Base-by-base conservation (phyloP, 1,140 invertebrate genomes). In the Pseudomyrmex gracilis region DNA sequence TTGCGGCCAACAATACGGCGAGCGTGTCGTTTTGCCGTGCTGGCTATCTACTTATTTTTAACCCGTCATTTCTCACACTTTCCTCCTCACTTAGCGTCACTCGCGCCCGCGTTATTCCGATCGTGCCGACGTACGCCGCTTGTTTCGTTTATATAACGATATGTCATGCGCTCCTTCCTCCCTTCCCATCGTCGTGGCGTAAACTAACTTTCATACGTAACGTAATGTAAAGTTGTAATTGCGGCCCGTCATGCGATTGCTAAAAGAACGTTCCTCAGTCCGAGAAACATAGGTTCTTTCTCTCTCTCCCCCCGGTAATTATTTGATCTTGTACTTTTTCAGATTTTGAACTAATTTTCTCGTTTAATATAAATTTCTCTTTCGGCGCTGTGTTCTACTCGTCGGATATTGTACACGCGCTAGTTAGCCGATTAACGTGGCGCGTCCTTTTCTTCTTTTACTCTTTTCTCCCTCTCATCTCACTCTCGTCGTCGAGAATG, bases 1-100 rank as follows among this genome's bases (percentile, higher is more conserved):
- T 61, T 76, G 83, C 74, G 74, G 63, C 73, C 51, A 84, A 84
- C 83, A 78, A 80, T 80, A 84, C 74, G 47, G 64, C 47, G 64
- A 51, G 66, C 66, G 63, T 73, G 74, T 74, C 60, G 70, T 80
- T 82, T 71, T 53, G 34, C 53, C 63, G 49, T 43, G 53, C n/a
- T 34, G 58, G 20, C 51, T 53, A 47, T 64, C 53, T 66, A 63
- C 76, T 80, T 80, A 80, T 80, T 71, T 80, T 71, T 60, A 71
- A 15, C 53, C 34, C 43, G 66, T 80, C 76, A 80, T 80, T 80
- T 71, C 55, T 80, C 76, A 57, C 53, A 47, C 64, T 76, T 76
- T n/a, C 22, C 70, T 80, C 47, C 57, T 70, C 45, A 70, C 8
- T 53, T 22, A 22, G 10, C 1, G n/a, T 71, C 76, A 7, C 34